Conservation (phyloP, 2,888 invertebrate genomes). For the Theretra japonica region DNA sequence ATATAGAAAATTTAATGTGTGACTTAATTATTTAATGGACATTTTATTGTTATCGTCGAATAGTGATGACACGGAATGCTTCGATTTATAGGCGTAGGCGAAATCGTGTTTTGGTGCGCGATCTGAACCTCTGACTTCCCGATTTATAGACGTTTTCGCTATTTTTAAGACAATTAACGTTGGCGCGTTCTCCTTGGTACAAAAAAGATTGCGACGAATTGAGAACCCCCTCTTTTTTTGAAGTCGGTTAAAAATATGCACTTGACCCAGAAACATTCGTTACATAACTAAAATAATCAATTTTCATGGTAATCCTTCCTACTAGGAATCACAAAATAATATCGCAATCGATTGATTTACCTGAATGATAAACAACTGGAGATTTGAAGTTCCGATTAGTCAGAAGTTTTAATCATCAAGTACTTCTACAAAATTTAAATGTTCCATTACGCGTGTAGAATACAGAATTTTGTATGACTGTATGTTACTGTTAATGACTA, state of each 20-base stretch:
- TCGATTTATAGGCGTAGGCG: no score
- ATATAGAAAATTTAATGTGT: background rate
- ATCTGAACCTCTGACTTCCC: no score
- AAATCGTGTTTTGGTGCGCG: no score
- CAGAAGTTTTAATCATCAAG: conserved; percentile 2
- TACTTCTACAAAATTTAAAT: conserved; percentile 6
- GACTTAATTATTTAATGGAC: background rate
- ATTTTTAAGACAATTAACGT: no score
- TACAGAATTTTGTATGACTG: conserved; percentile 1
- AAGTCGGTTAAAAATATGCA: no score
- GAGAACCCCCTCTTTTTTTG: no score
- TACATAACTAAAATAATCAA: no score
- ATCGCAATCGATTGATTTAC: background rate
- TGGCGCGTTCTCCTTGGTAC: no score
- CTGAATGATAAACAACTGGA: background rate
- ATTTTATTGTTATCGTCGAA: background rate
- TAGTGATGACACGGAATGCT: no score
- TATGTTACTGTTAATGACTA: background rate
- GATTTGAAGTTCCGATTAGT: conserved; percentile 11
- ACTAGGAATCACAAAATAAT: background rate
- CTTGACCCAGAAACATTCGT: no score
- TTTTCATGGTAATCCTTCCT: background rate
- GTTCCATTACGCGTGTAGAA: background rate
- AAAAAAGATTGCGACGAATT: no score
- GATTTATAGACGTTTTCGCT: no score